phyloP scores from a whole-genome alignment of 2,888 invertebrate genomes.

The Sesia apiformis region DNA sequence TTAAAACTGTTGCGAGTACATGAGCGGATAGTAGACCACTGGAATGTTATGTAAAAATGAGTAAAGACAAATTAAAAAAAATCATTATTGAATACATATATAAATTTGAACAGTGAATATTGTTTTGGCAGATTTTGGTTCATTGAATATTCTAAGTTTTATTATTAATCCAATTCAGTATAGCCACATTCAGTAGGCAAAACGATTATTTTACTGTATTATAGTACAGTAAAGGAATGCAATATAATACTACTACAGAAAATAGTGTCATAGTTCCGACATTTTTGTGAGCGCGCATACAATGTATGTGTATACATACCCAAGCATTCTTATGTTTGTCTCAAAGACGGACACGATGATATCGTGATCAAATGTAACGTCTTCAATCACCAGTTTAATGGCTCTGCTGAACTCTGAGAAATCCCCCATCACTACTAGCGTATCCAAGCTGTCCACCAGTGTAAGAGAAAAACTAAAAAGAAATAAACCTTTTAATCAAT shows the following conservation, averaged over 20 bases:
- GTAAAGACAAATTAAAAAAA: too few species aligned
- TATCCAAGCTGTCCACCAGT: constrained; percentile 94
- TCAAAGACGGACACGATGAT: constrained; percentile 98
- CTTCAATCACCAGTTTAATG: constrained; percentile 86
- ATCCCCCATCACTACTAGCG: constrained; percentile 92
- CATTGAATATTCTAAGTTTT: too few species aligned
- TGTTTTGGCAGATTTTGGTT: too few species aligned
- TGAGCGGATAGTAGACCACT: constrained; percentile 95
- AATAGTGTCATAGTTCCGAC: too few species aligned
- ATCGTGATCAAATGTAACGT: constrained; percentile 94
- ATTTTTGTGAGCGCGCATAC: too few species aligned
- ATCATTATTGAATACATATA: too few species aligned
- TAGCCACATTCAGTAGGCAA: too few species aligned
- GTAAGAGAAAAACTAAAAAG: constrained; percentile 94
- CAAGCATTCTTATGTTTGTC: constrained; percentile 97
- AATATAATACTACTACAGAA: too few species aligned
- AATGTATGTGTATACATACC: constrained; percentile 72
- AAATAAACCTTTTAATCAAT: constrained; percentile 5
- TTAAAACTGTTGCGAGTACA: constrained; percentile 87
- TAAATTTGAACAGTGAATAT: too few species aligned
- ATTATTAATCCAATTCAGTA: too few species aligned
- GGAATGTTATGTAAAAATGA: constrained; percentile 18
- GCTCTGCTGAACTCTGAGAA: constrained; percentile 94
- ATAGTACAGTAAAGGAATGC: too few species aligned
- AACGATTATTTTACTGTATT: too few species aligned